phyloP scores from a whole-genome alignment of 2,113 vertebrate species.

The Cercocebus atys region DNA sequence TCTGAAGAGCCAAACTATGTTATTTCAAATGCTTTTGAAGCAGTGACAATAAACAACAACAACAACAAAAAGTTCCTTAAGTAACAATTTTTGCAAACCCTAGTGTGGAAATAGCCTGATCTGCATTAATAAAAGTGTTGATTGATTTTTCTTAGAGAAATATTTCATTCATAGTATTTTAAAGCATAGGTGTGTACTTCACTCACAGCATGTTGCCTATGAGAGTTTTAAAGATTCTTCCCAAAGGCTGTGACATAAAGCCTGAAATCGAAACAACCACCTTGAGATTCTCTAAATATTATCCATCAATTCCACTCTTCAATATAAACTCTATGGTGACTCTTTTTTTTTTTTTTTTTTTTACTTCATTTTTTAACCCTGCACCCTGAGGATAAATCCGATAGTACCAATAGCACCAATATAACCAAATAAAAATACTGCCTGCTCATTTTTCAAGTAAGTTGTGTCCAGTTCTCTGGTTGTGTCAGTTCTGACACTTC shows the following conservation, averaged over 20 bases:
- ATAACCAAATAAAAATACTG: neutral
- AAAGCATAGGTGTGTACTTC: neutral
- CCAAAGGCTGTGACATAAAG: neutral
- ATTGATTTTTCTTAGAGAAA: slow-evolving; percentile 45
- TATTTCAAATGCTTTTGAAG: slow-evolving; percentile 44
- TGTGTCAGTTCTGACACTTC: neutral
- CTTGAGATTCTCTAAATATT: neutral
- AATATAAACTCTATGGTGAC: neutral
- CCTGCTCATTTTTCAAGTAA: neutral
- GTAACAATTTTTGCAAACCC: neutral
- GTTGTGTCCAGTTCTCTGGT: neutral
- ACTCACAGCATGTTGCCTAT: neutral
- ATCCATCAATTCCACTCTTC: neutral
- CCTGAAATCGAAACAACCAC: neutral
- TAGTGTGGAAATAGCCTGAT: slow-evolving; percentile 5
- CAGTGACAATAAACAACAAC: neutral
- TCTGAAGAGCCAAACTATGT: neutral
- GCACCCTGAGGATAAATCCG: neutral
- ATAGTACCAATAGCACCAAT: neutral
- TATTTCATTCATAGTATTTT: neutral
- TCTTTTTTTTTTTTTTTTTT: neutral
- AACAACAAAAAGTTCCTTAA: neutral
- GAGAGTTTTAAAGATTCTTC: neutral
- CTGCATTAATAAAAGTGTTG: neutral
- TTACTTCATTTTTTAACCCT: neutral